phyloP scores from a whole-genome alignment of 1,140 invertebrate genomes.

The Bradysia coprophila region DNA sequence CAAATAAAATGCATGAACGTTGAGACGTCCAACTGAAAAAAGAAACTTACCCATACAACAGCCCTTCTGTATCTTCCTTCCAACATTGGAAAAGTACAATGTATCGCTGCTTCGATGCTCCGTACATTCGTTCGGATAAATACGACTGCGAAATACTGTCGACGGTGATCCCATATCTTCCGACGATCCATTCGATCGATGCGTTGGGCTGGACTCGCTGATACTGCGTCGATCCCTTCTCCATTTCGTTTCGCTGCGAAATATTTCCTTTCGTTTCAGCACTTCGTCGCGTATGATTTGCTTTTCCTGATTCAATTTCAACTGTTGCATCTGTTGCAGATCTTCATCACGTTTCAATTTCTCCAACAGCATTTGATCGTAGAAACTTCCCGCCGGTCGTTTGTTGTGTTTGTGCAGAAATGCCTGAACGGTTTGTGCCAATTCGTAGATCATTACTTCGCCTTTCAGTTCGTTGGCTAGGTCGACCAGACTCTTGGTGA shows the following conservation, averaged over 20 bases:
- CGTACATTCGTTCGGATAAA: conserved; percentile 15
- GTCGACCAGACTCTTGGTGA: conserved; percentile 34
- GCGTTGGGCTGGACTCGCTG: conserved; percentile 15
- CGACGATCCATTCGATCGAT: conserved; percentile 15
- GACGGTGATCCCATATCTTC: conserved; percentile 19
- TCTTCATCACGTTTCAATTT: conserved; percentile 38
- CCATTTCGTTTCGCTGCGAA: conserved; percentile 16
- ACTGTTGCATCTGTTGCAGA: conserved; percentile 28
- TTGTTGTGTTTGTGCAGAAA: conserved; percentile 55
- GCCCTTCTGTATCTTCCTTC: conserved; percentile 16
- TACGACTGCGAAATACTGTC: conserved; percentile 15
- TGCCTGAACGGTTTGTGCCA: conserved; percentile 42
- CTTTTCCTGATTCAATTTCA: conserved; percentile 26
- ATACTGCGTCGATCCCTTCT: conserved; percentile 17
- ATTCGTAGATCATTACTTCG: conserved; percentile 59
- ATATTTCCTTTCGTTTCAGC: conserved; percentile 21
- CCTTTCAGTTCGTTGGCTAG: conserved; percentile 37
- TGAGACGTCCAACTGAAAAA: neutral
- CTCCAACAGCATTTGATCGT: conserved; percentile 62
- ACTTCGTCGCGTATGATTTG: conserved; percentile 19
- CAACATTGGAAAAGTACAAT: conserved; percentile 18
- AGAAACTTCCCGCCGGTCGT: conserved; percentile 53
- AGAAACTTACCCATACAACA: conserved; percentile 12
- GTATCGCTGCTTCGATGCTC: conserved; percentile 19
- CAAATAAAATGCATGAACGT: too few species aligned